Percentiles rank a stretch among this genome's conserved stretches.
Conservation (phyloP, 2,797 vertebrate genomes). For the Cetoscarus ocellatus region DNA sequence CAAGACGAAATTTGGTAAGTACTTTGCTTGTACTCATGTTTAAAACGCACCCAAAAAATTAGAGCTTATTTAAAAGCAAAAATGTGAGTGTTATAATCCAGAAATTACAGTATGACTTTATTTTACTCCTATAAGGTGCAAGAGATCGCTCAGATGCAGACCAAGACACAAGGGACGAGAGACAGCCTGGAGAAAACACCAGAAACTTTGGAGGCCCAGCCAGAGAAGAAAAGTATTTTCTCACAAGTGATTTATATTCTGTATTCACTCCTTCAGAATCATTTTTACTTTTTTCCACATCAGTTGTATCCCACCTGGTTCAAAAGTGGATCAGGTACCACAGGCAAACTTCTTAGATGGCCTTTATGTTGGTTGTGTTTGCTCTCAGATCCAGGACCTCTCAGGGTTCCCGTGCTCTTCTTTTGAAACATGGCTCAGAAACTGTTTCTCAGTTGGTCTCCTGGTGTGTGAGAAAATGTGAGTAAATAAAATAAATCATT, state of each 20-base stretch:
- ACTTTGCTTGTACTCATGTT: too few relatives aligned
- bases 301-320: not conserved
- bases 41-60: too few relatives aligned
- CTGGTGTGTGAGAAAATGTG: slow-evolving; percentile 4
- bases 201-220: too few relatives aligned
- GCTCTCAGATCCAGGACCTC: not conserved
- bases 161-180: too few relatives aligned
- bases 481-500: slow-evolving; percentile 25
- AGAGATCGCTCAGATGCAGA: too few relatives aligned
- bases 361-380: not conserved
- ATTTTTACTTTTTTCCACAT: not conserved
- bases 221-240: too few relatives aligned
- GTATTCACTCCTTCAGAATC: not conserved
- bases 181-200: too few relatives aligned
- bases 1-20: too few relatives aligned
- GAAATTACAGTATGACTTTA: too few relatives aligned
- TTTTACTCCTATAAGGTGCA: too few relatives aligned
- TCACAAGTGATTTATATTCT: not conserved
- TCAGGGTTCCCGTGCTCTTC: not conserved
- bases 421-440: not conserved
- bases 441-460: not conserved
- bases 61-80: too few relatives aligned
- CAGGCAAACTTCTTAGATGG: not conserved
- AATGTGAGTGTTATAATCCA: too few relatives aligned
- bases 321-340: not conserved